A percentile compares a stretch with the other conserved stretches of the same genome.
These are phyloP conservation scores for Alosa alosa DNA, from an alignment of 2,113 vertebrate species.

Conservation along the genomic window DNA sequence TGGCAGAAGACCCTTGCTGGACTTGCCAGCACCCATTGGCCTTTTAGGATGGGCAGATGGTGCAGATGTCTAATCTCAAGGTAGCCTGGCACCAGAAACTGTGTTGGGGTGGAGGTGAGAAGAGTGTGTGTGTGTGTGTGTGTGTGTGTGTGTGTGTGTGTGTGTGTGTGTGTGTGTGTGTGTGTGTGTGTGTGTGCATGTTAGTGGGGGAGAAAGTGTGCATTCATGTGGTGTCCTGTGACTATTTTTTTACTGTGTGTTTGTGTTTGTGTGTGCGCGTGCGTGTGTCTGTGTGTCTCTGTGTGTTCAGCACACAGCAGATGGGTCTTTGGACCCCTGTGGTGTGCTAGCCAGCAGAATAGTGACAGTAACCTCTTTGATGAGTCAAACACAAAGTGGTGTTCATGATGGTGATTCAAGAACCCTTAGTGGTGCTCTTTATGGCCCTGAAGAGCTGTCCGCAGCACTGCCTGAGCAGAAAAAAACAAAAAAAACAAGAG, in stretches of 20 bases:
- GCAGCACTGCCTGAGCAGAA: conserved; percentile 60
- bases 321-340: conserved; percentile 66
- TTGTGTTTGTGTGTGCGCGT: neutral
- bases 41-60: conserved; percentile 43
- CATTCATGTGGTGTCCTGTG: neutral
- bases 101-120: conserved; percentile 28
- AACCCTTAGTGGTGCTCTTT: conserved; percentile 68
- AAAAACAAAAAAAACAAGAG: conserved; percentile 10
- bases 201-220: neutral
- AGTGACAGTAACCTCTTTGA: conserved; percentile 66
- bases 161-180: too few relatives aligned
- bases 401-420: conserved; percentile 77
- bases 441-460: conserved; percentile 79
- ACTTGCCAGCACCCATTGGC: neutral
- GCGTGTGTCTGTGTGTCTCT: neutral
- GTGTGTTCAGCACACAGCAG: conserved; percentile 55
- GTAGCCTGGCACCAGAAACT: conserved; percentile 29
- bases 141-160: neutral
- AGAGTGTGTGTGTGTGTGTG: neutral
- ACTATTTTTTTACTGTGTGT: neutral
- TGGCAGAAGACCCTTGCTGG: neutral
- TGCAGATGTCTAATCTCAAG: conserved; percentile 47
- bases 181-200: neutral
- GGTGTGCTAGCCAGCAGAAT: conserved; percentile 57
- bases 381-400: conserved; percentile 77